phyloP scores from a whole-genome alignment of 2,797 vertebrate genomes.

The Hydrolagus colliei region DNA sequence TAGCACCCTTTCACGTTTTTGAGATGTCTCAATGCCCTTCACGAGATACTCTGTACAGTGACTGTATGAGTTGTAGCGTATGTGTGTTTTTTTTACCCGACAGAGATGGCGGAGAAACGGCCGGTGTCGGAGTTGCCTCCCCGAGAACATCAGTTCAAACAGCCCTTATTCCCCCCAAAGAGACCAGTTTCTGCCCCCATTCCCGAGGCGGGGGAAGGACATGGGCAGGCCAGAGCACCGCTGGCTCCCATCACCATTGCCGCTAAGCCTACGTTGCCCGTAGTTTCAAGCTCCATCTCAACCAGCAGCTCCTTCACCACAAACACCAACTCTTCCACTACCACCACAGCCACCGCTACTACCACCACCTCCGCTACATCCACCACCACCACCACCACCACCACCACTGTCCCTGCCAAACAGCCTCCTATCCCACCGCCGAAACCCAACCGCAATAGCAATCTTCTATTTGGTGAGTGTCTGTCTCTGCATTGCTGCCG shows the following conservation, averaged over 20 bases:
- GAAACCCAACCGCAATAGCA: constrained; percentile 85
- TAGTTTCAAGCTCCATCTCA: constrained; percentile 46
- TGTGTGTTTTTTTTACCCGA: constrained; percentile 3
- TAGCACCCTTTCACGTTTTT: too few relatives aligned
- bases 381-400: constrained; percentile 38
- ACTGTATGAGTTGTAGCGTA: background rate
- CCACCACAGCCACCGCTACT: constrained; percentile 41
- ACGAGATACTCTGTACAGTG: too few relatives aligned
- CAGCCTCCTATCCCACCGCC: constrained; percentile 88
- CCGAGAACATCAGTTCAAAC: constrained; percentile 65
- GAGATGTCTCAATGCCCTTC: too few relatives aligned
- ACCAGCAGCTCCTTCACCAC: constrained; percentile 46
- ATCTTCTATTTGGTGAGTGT: constrained; percentile 76
- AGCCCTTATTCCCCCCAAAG: constrained; percentile 76
- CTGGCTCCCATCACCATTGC: constrained; percentile 45
- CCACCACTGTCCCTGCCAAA: constrained; percentile 57
- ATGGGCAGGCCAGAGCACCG: constrained; percentile 44
- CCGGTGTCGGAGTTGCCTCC: constrained; percentile 61
- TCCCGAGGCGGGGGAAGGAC: constrained; percentile 59
- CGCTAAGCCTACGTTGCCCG: constrained; percentile 51
- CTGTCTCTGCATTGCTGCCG: constrained; percentile 39
- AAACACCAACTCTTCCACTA: constrained; percentile 49
- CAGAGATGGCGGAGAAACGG: constrained; percentile 71
- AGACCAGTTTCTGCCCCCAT: constrained; percentile 61
- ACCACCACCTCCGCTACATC: constrained; percentile 38